These are phyloP conservation scores for Drosophila watanabei DNA, from an alignment of 1,140 invertebrate genomes.

Conservation along the genomic window DNA sequence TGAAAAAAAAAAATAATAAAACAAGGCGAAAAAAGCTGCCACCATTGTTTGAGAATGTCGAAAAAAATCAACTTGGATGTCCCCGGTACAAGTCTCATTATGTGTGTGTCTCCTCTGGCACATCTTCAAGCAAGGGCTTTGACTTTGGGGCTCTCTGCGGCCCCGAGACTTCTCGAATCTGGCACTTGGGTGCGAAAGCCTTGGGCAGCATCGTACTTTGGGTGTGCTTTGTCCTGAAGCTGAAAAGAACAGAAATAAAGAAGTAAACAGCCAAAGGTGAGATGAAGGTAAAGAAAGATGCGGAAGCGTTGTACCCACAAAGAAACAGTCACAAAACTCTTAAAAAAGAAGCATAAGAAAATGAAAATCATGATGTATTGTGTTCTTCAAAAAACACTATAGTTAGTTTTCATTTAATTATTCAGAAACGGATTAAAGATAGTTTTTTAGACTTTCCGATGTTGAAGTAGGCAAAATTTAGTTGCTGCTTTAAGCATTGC, in stretches of 20 bases:
- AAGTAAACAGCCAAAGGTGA: slow-evolving; percentile 5
- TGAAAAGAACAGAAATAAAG: slow-evolving; percentile 3
- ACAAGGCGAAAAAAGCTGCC: slow-evolving; percentile 33
- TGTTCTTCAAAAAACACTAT: not conserved
- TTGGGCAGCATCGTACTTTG: slow-evolving; percentile 48
- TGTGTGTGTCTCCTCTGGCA: slow-evolving; percentile 20
- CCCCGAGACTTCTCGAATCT: slow-evolving; percentile 48
- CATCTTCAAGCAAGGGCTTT: slow-evolving; percentile 48
- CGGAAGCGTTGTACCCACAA: not conserved
- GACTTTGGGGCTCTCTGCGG: slow-evolving; percentile 45
- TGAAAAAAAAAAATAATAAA: slow-evolving; percentile 18
- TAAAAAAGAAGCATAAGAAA: not conserved
- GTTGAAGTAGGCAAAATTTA: not conserved
- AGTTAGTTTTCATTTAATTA: not conserved
- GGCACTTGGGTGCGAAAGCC: slow-evolving; percentile 73
- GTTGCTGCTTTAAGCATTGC: not conserved
- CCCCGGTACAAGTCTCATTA: slow-evolving; percentile 30
- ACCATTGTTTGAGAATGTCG: slow-evolving; percentile 62
- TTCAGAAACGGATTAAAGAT: not conserved
- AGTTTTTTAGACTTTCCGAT: too few species aligned
- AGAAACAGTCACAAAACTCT: not conserved
- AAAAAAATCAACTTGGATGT: slow-evolving; percentile 56
- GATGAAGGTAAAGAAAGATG: not conserved
- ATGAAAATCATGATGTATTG: not conserved
- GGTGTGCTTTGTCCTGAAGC: slow-evolving; percentile 30